Conservation (phyloP, 2,888 invertebrate species). For the Therioaphis trifolii region DNA sequence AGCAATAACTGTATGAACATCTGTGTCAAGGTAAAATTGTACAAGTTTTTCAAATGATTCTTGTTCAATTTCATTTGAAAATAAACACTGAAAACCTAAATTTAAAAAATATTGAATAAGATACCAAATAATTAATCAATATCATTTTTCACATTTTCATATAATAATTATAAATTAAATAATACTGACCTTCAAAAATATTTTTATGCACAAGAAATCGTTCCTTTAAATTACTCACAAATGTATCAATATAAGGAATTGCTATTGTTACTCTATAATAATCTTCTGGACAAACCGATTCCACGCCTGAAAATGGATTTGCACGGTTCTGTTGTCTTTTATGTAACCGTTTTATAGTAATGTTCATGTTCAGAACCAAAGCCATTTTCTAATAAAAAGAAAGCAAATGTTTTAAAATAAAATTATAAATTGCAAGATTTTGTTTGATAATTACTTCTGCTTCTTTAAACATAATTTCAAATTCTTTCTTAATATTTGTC, state of each 20-base stretch:
- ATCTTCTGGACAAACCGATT: background rate
- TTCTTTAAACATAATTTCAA: constrained; percentile 2
- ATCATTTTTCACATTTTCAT: no score
- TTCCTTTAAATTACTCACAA: background rate
- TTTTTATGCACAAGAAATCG: background rate
- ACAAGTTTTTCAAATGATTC: constrained; percentile 9
- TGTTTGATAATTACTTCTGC: background rate
- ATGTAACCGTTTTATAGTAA: background rate
- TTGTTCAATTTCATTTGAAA: background rate
- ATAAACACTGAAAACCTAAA: constrained; percentile 6
- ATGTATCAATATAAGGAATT: background rate
- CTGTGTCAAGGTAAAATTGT: no score
- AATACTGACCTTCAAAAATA: background rate
- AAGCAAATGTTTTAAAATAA: background rate
- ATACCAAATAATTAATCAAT: background rate
- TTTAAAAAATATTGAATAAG: background rate
- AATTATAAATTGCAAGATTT: background rate
- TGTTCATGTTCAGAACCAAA: no score
- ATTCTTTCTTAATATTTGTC: background rate
- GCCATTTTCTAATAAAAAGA: constrained; percentile 4
- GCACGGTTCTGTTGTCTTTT: background rate
- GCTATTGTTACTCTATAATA: background rate
- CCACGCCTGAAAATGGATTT: background rate
- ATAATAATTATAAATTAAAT: background rate
- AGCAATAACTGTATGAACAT: no score